These are phyloP conservation scores for Typhlomys cinereus DNA, from an alignment of 2,113 vertebrate species.

Conservation along the genomic window DNA sequence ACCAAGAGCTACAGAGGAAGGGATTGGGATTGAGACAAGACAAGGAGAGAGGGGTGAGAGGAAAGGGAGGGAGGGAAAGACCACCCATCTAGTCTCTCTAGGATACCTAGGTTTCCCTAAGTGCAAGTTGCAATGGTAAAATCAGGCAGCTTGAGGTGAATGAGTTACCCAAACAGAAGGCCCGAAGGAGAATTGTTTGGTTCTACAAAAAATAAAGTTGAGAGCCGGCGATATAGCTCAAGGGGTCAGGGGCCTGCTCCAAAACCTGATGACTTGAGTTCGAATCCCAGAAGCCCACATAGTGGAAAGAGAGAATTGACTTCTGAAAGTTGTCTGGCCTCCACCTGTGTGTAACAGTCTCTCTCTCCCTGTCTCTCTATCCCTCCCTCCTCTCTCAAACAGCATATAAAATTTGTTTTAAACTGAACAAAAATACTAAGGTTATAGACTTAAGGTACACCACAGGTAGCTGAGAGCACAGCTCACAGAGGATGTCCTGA, in stretches of 20 bases:
- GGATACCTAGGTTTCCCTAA: neutral
- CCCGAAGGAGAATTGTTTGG: neutral
- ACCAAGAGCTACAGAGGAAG: neutral
- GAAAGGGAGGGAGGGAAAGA: accelerated
- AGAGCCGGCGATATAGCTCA: no score
- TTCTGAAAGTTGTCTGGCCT: no score
- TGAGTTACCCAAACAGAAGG: neutral
- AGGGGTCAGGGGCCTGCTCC: no score
- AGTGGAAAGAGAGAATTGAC: no score
- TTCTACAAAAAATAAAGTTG: neutral
- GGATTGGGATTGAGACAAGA: no score
- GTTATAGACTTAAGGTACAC: neutral
- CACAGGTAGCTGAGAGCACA: neutral
- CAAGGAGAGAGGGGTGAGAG: neutral
- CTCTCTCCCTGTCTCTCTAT: no score
- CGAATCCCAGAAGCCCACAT: no score
- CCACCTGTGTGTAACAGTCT: no score
- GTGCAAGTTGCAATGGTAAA: neutral
- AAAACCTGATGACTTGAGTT: no score
- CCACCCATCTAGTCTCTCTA: neutral
- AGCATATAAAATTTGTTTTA: no score
- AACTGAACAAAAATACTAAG: no score
- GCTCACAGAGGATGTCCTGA: neutral
- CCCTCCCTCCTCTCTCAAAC: no score
- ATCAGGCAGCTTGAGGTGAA: neutral